Evolutionary conservation across 2,797 vertebrate genomes (phyloP).

Genomic region (Smutsia temminckii): DNA sequence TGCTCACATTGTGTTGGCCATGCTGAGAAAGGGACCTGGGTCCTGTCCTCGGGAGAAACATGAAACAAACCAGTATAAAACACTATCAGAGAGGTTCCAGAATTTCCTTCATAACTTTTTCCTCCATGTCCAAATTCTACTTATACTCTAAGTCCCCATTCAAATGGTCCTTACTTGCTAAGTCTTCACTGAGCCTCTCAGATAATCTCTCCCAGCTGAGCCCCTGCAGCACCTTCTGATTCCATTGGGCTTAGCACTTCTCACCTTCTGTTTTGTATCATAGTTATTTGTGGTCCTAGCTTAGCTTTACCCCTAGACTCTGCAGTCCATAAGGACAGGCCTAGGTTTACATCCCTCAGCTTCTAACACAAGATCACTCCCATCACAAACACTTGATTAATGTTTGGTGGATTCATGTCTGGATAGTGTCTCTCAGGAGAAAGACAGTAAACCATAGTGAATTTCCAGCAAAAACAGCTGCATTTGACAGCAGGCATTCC

Average conservation of each 20-base stretch:
- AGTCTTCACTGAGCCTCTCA: not conserved
- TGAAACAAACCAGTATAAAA: not conserved
- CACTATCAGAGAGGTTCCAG: not conserved
- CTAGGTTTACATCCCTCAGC: not conserved
- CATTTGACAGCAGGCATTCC: not conserved
- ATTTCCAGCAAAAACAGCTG: not conserved
- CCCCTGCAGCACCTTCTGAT: not conserved
- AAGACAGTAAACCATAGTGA: not conserved
- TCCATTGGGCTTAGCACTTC: not conserved
- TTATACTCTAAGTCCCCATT: not conserved
- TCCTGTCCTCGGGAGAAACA: not conserved
- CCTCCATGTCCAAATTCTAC: not conserved
- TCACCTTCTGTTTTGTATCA: not conserved
- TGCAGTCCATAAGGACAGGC: not conserved
- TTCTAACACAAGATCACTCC: not conserved
- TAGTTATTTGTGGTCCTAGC: not conserved
- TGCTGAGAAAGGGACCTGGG: not conserved
- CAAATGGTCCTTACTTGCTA: conserved; percentile 4
- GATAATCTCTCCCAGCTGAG: not conserved
- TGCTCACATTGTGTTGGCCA: not conserved
- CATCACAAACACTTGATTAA: not conserved
- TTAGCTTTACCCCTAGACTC: not conserved
- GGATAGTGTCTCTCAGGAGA: not conserved
- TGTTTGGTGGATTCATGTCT: not conserved
- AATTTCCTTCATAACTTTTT: not conserved